A percentile compares a stretch with the other conserved stretches of the same genome.
Conservation (phyloP, 2,113 vertebrate genomes). For the Hyperoodon ampullatus region DNA sequence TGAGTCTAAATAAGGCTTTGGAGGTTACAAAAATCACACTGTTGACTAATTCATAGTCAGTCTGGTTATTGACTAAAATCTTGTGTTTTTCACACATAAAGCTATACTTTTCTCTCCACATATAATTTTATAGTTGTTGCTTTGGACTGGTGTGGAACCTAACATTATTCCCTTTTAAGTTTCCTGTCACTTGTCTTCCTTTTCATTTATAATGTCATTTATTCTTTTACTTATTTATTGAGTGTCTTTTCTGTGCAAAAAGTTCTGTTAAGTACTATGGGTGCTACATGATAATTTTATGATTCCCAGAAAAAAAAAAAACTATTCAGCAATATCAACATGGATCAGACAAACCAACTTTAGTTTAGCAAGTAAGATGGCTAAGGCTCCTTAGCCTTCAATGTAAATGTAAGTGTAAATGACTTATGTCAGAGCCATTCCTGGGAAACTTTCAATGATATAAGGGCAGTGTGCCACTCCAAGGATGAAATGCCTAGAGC, state of each 20-base stretch:
- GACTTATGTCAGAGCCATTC: not conserved
- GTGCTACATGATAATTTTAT: not conserved
- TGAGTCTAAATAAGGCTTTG: not conserved
- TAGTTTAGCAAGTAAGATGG: not conserved
- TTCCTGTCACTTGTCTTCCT: not conserved
- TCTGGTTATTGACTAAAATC: not conserved
- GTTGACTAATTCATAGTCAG: not conserved
- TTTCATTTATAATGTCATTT: not conserved
- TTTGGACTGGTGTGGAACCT: conserved; percentile 1
- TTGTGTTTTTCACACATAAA: conserved; percentile 9
- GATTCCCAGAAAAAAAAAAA: not conserved
- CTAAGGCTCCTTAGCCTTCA: not conserved
- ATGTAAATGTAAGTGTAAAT: not conserved
- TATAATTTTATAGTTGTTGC: not conserved
- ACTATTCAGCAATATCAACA: not conserved
- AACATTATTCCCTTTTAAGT: not conserved
- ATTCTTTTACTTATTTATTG: conserved; percentile 28
- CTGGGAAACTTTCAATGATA: not conserved
- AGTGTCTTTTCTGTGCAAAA: not conserved
- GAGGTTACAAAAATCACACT: not conserved
- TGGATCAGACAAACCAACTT: not conserved
- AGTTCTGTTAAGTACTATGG: not conserved
- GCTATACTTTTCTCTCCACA: not conserved
- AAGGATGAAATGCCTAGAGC: not conserved
- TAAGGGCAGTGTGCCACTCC: not conserved